phyloP scores from a whole-genome alignment of 2,113 vertebrate species.

The Lamprologus callipterus region DNA sequence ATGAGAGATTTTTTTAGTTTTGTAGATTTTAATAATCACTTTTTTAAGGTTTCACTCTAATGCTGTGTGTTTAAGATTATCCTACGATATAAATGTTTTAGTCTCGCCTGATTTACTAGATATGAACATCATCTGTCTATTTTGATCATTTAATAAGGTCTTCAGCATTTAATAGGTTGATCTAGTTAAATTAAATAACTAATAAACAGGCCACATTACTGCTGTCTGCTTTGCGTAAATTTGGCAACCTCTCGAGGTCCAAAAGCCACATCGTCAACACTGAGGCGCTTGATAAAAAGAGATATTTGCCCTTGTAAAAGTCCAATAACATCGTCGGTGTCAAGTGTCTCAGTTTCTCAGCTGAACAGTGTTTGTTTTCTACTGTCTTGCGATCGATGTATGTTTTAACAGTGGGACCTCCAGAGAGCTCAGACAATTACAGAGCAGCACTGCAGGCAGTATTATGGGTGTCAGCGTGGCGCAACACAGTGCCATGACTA shows the following conservation, averaged over 20 bases:
- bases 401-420: constrained; percentile 2
- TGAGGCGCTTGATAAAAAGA: not conserved
- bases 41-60: not conserved
- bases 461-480: constrained; percentile 9
- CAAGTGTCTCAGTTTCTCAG: not conserved
- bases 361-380: not conserved
- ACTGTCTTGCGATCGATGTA: not conserved
- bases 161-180: not conserved
- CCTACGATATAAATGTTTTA: not conserved
- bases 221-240: not conserved
- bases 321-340: not conserved
- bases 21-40: not conserved
- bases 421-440: constrained; percentile 20
- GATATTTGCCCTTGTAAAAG: not conserved
- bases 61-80: not conserved
- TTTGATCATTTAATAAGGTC: not conserved
- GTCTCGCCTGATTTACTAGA: not conserved
- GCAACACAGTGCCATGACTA: not conserved
- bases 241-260: not conserved
- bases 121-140: not conserved
- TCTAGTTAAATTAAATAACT: not conserved
- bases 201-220: not conserved
- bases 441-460: not conserved
- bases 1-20: not conserved
- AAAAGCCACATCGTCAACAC: not conserved